Evolutionary conservation across 2,888 invertebrate species (phyloP), one percentile per base, ranked within the genome.

Genomic region (Epistrophe grossulariae): DNA sequence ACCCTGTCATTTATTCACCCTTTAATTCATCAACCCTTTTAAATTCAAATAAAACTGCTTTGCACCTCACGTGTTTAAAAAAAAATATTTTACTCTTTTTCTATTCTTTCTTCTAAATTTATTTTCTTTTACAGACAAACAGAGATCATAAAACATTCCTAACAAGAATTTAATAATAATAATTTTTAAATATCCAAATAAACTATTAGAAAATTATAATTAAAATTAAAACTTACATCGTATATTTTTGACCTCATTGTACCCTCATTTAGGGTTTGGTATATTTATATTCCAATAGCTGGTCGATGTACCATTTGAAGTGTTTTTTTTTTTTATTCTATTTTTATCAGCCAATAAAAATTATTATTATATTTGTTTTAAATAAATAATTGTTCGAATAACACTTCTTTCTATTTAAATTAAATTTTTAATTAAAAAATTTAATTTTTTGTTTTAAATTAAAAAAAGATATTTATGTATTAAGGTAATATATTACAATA

Each of bases 221-320:
- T 59, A 11, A 73, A 57, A 50, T 48, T 10, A 28, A 62, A 89
- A 92, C 92, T 92, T 90, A 92, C 92, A 92, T 92, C 91, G 92
- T 92, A 92, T 92, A 90, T 90, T 92, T 92, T 91, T 92, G 92
- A 91, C 92, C 91, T 92, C 92, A 92, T 92, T 92, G 92, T 92
- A 92, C 92, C 92, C 92, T 91, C 91, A 90, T 91, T 92, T 92
- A 91, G 92, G 92, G 92, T 92, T 90, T 91, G 89, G 43, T 87
- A 79, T 79, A 92, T 92, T 92, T 92, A 92, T 92, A 92, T 91
- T 92, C 91, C 92, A 91, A 92, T 92, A 91, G 91, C 82, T 89
- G 81, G 89, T 91, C 90, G 91, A 91, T 85, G 77, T 70, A 83
- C 72, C 83, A 83, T 79, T 83, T 68, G 68, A 38, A 77, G 28